These are phyloP conservation scores for Rhizomys pruinosus DNA, from an alignment of 2,113 vertebrate genomes.

Conservation along the genomic window DNA sequence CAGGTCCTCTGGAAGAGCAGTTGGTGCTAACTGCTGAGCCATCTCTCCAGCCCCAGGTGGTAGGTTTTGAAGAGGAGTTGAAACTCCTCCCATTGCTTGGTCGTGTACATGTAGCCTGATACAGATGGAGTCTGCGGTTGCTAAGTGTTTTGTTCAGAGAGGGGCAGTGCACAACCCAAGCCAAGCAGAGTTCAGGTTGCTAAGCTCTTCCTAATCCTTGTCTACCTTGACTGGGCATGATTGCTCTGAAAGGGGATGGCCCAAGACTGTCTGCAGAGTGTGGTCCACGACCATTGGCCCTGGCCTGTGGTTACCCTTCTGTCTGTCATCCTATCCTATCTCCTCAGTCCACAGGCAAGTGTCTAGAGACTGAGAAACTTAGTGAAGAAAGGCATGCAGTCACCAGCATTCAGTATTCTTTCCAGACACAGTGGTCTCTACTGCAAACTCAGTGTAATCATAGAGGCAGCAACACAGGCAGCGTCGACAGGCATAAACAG, in stretches of 20 bases:
- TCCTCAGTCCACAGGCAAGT: background rate
- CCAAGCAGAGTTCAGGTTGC: background rate
- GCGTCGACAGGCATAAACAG: background rate
- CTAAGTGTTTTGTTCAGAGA: background rate
- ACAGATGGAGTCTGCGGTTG: background rate
- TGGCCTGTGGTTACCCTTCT: background rate
- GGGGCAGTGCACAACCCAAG: background rate
- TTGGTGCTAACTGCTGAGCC: too few species aligned
- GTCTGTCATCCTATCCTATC: rapidly evolving
- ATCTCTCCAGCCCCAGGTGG: background rate
- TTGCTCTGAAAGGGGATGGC: background rate
- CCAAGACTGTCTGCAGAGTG: background rate
- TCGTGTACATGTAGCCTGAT: background rate
- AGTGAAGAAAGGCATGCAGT: background rate
- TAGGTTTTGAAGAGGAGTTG: too few species aligned
- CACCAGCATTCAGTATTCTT: background rate
- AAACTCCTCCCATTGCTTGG: background rate
- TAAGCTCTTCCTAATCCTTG: background rate
- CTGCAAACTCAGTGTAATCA: background rate
- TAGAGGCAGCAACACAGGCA: background rate
- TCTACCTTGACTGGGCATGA: background rate
- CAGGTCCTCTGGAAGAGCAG: too few species aligned
- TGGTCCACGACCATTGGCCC: too few species aligned
- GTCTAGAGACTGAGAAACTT: background rate
- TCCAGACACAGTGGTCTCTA: background rate